These are phyloP conservation scores for Morelia viridis DNA, from an alignment of 2,797 vertebrate species.

Conservation along the genomic window DNA sequence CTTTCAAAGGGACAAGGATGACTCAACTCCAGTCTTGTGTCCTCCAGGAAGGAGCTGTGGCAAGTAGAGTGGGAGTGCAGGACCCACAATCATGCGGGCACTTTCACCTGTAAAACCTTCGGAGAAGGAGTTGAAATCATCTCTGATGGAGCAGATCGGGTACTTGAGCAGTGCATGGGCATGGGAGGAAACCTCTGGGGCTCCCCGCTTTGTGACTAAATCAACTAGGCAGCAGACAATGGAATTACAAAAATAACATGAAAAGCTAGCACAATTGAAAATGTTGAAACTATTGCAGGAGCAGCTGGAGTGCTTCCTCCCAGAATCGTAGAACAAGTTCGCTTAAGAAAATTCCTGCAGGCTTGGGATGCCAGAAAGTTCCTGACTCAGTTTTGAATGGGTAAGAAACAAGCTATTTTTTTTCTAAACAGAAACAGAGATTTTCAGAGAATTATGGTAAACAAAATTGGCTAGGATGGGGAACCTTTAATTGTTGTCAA, in stretches of 20 bases:
- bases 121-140: too few species aligned
- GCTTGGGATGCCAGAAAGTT: not conserved
- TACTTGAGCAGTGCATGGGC: too few species aligned
- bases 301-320: not conserved
- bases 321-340: not conserved
- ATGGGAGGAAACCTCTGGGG: too few species aligned
- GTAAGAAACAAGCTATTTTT: not conserved
- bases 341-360: not conserved
- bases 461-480: not conserved
- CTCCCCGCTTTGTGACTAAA: too few species aligned
- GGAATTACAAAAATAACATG: not conserved
- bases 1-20: too few species aligned
- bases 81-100: too few species aligned
- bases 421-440: not conserved
- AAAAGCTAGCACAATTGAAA: not conserved
- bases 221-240: not conserved
- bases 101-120: too few species aligned
- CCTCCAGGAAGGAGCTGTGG: too few species aligned
- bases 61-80: too few species aligned
- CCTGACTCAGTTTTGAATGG: not conserved
- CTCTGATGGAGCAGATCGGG: too few species aligned
- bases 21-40: too few species aligned
- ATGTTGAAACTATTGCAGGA: not conserved
- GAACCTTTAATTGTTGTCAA: not conserved
- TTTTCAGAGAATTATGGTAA: not conserved